Conservation (phyloP, 2,888 invertebrate genomes). For the Cyclophora punctaria region DNA sequence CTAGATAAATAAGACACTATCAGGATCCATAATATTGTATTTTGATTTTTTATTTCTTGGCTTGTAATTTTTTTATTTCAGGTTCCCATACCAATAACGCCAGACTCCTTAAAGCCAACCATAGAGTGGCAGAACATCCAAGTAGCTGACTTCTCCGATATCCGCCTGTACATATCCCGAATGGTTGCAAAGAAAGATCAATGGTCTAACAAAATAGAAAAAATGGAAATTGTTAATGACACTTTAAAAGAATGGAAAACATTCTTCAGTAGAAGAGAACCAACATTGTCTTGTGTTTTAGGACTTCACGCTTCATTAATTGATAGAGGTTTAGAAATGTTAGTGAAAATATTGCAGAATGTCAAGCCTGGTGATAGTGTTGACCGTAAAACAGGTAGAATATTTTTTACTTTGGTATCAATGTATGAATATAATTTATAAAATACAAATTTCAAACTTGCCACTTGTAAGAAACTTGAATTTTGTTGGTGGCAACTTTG, state of each 20-base stretch:
- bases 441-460: too few species aligned
- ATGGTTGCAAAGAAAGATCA: conserved; percentile 32
- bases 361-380: conserved; percentile 49
- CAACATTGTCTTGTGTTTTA: conserved; percentile 51
- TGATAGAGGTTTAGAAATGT: conserved; percentile 43
- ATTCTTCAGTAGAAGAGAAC: conserved; percentile 43
- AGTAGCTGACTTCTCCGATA: conserved; percentile 78
- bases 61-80: conserved; percentile 20
- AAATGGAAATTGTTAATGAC: conserved; percentile 26
- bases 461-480: too few species aligned
- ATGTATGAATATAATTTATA: too few species aligned
- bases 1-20: too few species aligned
- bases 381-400: conserved; percentile 49
- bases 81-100: conserved; percentile 37
- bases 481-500: too few species aligned
- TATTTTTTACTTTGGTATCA: neutral
- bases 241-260: conserved; percentile 34
- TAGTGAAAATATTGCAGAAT: conserved; percentile 36
- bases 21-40: too few species aligned
- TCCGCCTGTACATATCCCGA: conserved; percentile 72
- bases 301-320: conserved; percentile 36
- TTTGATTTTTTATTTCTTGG: too few species aligned
- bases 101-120: conserved; percentile 53
- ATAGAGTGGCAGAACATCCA: conserved; percentile 81
- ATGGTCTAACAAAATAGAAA: conserved; percentile 31